Evolutionary conservation across 1,140 invertebrate genomes (phyloP), one percentile per base, ranked within the genome.

Genomic region (Grapholita molesta): DNA sequence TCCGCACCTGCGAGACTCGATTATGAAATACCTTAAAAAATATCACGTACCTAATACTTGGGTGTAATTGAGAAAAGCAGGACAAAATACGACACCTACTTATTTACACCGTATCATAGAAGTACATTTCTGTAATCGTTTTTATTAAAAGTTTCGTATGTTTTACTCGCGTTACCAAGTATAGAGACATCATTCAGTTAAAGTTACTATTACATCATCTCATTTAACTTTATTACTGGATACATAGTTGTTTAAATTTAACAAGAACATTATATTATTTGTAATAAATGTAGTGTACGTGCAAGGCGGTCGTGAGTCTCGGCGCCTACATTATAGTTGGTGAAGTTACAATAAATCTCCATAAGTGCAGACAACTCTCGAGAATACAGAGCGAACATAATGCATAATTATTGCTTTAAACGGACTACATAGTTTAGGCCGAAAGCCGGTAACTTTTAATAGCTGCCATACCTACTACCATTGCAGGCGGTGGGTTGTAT

Each of bases 341-440:
- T 67, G 35, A 70, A 70, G 70, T 70, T 70, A 64, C 69, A 61
- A 52, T 70, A 70, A 67, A 70, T 70, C 70, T 70, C 32, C 65
- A 70, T 70, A 67, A 70, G 67, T 67, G 70, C 70, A 70, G 70
- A 70, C 70, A 67, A 70, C 70, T 70, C 55, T 70, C 7, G 70
- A 67, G 65, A 67, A 67, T 66, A 67, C 33, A 61, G 66, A 70
- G 65, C 66, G 66, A 70, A 67, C 66, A 57, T 70, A 67, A 70
- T 70, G 70, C 66, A 67, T 70, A 70, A 70, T 67, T 70, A 70
- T 70, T 70, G 55, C 65, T 48, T 61, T 67, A 70, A 70, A 70
- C 70, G 70, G 25, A 52, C 65, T 70, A 61, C 55, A 61, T 61
- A 70, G 65, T 35, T 48, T 67, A 70, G 70, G 65, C 55, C 48